Evolutionary conservation across 2,888 invertebrate species (phyloP).

Genomic region (Orthonevra nobilis): DNA sequence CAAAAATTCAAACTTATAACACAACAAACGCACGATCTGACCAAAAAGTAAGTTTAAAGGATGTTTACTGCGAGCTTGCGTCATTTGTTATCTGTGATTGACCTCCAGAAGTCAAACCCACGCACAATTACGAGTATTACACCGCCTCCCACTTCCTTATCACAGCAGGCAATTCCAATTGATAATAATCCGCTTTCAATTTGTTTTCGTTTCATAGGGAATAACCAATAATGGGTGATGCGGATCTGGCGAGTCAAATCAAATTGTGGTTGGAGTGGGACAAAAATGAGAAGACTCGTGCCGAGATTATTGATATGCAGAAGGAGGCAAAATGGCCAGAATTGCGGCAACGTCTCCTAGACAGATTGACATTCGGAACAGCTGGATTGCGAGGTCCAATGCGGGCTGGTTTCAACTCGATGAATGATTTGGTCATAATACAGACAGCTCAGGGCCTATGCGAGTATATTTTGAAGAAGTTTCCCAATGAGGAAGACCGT

Average conservation of each 20-base stretch:
- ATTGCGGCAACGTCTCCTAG: constrained; percentile 84
- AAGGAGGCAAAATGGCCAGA: too few species aligned
- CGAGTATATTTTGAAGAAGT: constrained; percentile 85
- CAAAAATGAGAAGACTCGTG: constrained; percentile 84
- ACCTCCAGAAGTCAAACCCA: too few species aligned
- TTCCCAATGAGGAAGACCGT: constrained; percentile 81
- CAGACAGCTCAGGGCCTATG: constrained; percentile 96
- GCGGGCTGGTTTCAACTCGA: constrained; percentile 94
- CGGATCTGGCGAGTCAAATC: constrained; percentile 81
- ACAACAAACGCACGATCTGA: too few species aligned
- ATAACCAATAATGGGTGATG: constrained; percentile 3
- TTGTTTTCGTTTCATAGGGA: not conserved
- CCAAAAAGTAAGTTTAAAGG: too few species aligned
- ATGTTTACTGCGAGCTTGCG: too few species aligned
- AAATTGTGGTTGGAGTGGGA: constrained; percentile 89
- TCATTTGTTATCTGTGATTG: too few species aligned
- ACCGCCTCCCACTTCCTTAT: too few species aligned
- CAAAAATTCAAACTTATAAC: too few species aligned
- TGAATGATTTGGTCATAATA: constrained; percentile 98
- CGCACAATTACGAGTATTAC: too few species aligned
- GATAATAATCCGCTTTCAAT: too few species aligned
- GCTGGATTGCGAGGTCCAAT: constrained; percentile 95
- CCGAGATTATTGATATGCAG: too few species aligned
- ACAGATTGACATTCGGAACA: constrained; percentile 92
- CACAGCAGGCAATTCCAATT: too few species aligned